Percentiles rank a stretch among this genome's conserved stretches.
phyloP scores from a whole-genome alignment of 2,797 vertebrate genomes.

The Ispidina picta region DNA sequence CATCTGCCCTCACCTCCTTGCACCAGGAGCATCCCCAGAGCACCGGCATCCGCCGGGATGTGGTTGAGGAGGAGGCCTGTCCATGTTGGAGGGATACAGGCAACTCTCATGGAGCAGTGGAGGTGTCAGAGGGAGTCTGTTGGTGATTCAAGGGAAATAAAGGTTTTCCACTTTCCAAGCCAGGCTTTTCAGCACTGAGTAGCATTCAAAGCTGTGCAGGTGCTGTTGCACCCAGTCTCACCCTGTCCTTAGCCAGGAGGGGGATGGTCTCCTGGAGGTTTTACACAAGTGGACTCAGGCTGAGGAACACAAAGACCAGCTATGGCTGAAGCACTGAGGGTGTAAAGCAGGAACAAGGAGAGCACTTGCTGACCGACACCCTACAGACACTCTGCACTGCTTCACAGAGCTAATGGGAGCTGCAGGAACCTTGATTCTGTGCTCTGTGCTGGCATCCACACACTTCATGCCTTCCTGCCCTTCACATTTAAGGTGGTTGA shows the following conservation, averaged over 20 bases:
- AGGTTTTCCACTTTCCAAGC: background rate
- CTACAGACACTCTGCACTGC: background rate
- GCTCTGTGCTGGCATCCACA: background rate
- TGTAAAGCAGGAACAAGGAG: background rate
- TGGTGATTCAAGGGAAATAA: background rate
- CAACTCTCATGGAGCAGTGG: rapidly evolving
- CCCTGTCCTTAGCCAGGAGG: background rate
- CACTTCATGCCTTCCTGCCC: background rate
- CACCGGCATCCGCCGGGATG: background rate
- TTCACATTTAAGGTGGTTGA: background rate
- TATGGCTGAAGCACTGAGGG: background rate
- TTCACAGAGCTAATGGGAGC: background rate
- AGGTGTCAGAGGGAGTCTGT: background rate
- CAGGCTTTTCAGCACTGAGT: background rate
- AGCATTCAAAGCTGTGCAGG: background rate
- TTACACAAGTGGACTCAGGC: background rate
- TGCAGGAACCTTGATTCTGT: background rate
- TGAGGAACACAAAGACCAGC: background rate
- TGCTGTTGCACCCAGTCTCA: background rate
- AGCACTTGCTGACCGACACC: background rate
- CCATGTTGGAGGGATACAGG: background rate
- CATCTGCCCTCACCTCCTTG: background rate
- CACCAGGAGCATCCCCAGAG: background rate
- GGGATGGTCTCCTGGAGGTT: background rate
- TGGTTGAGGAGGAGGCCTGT: background rate